Conservation (phyloP, 2,888 invertebrate species). For the Deroplatys truncata region DNA sequence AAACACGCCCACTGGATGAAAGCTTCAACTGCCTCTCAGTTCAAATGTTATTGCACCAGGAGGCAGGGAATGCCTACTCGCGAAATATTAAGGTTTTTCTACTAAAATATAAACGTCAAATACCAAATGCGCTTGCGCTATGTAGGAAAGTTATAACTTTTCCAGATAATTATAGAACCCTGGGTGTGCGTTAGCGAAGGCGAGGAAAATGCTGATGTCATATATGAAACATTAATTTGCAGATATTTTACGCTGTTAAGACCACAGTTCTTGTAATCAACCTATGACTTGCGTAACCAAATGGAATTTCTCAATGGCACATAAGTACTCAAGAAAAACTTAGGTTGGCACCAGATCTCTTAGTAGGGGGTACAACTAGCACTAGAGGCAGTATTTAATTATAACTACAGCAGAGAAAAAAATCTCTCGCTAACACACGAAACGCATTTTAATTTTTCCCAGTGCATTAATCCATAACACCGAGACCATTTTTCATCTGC, state of each 20-base stretch:
- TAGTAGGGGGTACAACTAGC: background rate
- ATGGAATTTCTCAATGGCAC: background rate
- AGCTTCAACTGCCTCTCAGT: no score
- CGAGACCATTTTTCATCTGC: background rate
- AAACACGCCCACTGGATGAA: no score
- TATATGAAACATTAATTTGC: background rate
- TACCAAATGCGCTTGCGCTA: no score
- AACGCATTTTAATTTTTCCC: background rate
- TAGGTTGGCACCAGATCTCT: background rate
- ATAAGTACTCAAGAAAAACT: background rate
- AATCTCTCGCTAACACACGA: background rate
- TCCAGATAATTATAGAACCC: no score
- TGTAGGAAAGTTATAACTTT: no score
- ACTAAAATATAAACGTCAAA: no score
- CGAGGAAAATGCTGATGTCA: no score
- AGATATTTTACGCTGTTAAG: background rate
- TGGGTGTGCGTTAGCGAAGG: no score
- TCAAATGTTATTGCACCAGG: no score
- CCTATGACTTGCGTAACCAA: background rate
- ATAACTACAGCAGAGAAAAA: background rate
- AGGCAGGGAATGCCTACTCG: no score
- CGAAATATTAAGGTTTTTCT: no score
- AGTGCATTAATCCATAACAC: background rate
- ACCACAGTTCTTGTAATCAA: background rate
- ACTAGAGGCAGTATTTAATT: background rate